A percentile compares a stretch with the other conserved stretches of the same genome.
Evolutionary conservation across 2,797 vertebrate species (phyloP).

Genomic region (Lerista edwardsae): DNA sequence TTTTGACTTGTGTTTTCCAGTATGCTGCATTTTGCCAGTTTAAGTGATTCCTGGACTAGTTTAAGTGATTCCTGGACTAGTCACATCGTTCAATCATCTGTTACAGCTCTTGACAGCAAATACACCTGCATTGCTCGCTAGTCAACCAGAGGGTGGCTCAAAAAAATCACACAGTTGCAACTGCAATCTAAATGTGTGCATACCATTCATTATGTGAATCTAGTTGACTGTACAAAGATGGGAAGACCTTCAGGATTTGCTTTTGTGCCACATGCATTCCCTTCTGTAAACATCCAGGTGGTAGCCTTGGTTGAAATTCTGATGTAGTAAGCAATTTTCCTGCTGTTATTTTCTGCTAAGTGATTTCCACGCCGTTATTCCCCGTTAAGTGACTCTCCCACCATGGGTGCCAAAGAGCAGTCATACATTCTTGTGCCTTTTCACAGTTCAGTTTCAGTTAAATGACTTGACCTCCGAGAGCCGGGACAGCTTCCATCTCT

Average conservation of each 20-base stretch:
- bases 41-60: not conserved
- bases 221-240: not conserved
- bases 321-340: not conserved
- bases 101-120: not conserved
- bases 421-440: not conserved
- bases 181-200: not conserved
- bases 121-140: not conserved
- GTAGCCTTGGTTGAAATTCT: not conserved
- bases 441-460: not conserved
- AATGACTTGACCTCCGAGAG: fast-evolving
- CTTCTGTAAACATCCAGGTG: conserved; percentile 6
- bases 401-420: not conserved
- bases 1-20: not conserved
- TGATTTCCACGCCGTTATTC: not conserved
- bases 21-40: not conserved
- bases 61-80: not conserved
- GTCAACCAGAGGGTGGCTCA: not conserved
- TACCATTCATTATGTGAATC: not conserved
- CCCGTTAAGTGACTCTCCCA: not conserved
- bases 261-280: not conserved
- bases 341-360: conserved; percentile 9
- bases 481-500: fast-evolving
- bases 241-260: not conserved
- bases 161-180: not conserved
- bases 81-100: not conserved